These are phyloP conservation scores for Drosophila vallismaia DNA, from an alignment of 2,888 invertebrate genomes.

Conservation along the genomic window DNA sequence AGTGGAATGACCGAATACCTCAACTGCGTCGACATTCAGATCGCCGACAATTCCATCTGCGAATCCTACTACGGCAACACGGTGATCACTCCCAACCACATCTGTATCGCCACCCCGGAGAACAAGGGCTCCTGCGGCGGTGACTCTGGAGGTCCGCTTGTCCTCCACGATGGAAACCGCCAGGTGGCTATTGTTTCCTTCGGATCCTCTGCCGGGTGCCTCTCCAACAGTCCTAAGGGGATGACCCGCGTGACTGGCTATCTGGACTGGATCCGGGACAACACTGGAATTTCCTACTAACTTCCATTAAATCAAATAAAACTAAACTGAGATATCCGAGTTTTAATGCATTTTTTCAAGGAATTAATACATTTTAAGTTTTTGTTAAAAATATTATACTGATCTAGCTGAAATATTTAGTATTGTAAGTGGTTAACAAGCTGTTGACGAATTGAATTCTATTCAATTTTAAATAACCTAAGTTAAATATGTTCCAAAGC, in stretches of 20 bases:
- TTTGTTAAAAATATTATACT: no score
- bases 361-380: no score
- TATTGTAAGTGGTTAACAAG: no score
- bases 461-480: not conserved
- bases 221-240: constrained; percentile 55
- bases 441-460: no score
- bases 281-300: constrained; percentile 58
- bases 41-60: constrained; percentile 79
- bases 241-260: constrained; percentile 63
- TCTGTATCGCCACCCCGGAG: constrained; percentile 66
- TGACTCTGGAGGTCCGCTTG: constrained; percentile 80
- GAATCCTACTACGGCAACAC: constrained; percentile 42
- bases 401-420: no score
- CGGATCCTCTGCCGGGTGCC: constrained; percentile 51
- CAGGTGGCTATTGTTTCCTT: constrained; percentile 69
- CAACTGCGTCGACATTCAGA: constrained; percentile 75
- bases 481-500: no score
- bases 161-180: constrained; percentile 34
- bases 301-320: constrained; percentile 1
- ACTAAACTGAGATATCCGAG: not conserved
- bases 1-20: constrained; percentile 52
- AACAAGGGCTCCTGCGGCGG: constrained; percentile 69
- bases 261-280: constrained; percentile 58
- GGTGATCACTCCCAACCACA: constrained; percentile 37
- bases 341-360: no score